A percentile compares a stretch with the other conserved stretches of the same genome.
Conservation (phyloP, 1,140 invertebrate species). For the Pemphigus obesinymphae region DNA sequence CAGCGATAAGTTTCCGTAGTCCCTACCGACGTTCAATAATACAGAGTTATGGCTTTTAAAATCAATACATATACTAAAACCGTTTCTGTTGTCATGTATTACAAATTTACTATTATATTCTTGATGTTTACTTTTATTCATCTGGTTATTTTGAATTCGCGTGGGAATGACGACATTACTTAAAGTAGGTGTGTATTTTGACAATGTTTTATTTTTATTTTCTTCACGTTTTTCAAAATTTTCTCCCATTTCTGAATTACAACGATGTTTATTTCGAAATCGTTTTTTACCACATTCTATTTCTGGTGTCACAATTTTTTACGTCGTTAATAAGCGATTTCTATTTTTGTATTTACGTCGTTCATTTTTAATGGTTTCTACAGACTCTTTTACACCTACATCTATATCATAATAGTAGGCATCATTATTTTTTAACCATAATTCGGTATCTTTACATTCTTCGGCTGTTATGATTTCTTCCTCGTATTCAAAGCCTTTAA, state of each 20-base stretch:
- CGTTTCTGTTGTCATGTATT: slow-evolving; percentile 26
- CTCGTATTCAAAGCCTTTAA: slow-evolving; percentile 15
- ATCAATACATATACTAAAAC: slow-evolving; percentile 6
- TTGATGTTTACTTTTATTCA: background rate
- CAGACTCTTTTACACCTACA: background rate
- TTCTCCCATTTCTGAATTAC: background rate
- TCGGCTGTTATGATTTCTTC: slow-evolving; percentile 15
- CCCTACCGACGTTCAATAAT: slow-evolving; percentile 21
- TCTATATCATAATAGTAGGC: slow-evolving; percentile 9
- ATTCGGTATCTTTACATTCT: background rate
- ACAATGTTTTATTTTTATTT: background rate
- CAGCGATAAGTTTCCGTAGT: slow-evolving; percentile 24
- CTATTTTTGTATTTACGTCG: background rate
- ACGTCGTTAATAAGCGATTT: background rate
- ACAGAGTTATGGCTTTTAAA: slow-evolving; percentile 19
- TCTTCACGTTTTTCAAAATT: background rate
- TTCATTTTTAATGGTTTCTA: slow-evolving; percentile 6
- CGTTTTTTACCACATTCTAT: slow-evolving; percentile 5
- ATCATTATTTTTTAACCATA: background rate
- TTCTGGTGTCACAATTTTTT: background rate
- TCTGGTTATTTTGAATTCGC: background rate
- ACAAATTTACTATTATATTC: slow-evolving; percentile 8
- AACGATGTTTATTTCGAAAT: background rate
- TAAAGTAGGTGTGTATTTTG: background rate
- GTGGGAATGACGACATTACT: background rate